Conservation (phyloP, 2,888 invertebrate genomes). For the Pocota personata region DNA sequence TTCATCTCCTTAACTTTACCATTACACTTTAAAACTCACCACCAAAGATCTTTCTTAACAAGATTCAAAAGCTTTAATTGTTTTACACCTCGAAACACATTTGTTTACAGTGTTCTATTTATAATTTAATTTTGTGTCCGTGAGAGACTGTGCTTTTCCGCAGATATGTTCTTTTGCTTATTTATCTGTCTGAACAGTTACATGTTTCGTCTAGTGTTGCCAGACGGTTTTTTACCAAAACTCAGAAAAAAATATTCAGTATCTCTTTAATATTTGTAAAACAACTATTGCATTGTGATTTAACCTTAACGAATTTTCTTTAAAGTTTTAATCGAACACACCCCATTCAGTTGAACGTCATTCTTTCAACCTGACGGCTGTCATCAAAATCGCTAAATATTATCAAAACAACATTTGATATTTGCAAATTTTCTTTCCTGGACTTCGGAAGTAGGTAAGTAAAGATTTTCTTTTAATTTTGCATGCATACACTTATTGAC, state of each 20-base stretch:
- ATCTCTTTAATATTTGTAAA: background rate
- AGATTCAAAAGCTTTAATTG: constrained; percentile 6
- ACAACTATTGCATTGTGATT: constrained; percentile 12
- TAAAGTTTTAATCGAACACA: background rate
- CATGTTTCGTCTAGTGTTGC: no score
- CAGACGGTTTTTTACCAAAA: background rate
- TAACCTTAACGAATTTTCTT: constrained; percentile 3
- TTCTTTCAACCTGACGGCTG: constrained; percentile 9
- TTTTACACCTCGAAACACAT: constrained; percentile 1
- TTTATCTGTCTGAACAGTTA: no score
- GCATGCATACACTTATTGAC: no score
- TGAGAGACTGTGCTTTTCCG: no score
- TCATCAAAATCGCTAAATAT: constrained; percentile 5
- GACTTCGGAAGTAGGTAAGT: no score
- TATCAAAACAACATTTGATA: background rate
- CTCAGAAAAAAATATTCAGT: background rate
- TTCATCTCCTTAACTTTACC: background rate
- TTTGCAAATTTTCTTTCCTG: no score
- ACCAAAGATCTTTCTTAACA: constrained; percentile 3
- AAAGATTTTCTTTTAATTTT: background rate
- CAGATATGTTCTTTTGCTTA: no score
- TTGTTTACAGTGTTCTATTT: background rate
- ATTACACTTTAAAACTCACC: constrained; percentile 1
- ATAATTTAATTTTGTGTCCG: no score
- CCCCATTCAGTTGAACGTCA: constrained; percentile 2